Conservation (phyloP, 2,113 vertebrate species). For the Ornithorhynchus anatinus region DNA sequence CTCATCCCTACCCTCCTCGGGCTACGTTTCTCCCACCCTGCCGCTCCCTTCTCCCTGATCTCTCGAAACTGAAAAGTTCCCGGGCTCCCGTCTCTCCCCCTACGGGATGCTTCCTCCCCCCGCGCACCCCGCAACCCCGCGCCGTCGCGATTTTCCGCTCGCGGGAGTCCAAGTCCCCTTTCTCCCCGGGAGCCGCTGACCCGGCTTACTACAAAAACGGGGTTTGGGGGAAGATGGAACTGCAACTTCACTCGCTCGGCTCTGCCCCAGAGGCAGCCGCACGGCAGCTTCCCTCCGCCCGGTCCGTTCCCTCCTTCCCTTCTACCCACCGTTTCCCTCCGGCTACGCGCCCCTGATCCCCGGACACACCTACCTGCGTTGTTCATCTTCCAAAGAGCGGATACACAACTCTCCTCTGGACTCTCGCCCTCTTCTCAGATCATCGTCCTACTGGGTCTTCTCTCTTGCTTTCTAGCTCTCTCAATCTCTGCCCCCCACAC, state of each 20-base stretch:
- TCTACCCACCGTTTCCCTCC: background rate
- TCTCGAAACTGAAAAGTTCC: background rate
- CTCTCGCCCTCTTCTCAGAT: background rate
- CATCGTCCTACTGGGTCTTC: background rate
- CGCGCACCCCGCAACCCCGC: too few species aligned
- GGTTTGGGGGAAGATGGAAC: too few species aligned
- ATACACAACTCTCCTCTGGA: background rate
- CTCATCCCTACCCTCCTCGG: background rate
- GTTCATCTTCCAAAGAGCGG: constrained; percentile 46
- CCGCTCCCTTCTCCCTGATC: background rate
- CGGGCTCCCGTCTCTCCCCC: background rate
- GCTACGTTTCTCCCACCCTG: background rate
- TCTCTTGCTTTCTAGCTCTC: background rate
- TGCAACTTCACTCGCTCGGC: background rate
- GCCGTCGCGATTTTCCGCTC: too few species aligned
- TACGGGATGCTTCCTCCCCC: too few species aligned
- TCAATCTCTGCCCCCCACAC: constrained; percentile 18
- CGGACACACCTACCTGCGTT: constrained; percentile 49
- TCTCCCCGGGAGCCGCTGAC: too few species aligned
- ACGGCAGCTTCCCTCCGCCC: background rate
- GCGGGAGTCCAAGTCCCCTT: too few species aligned
- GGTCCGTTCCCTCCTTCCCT: background rate
- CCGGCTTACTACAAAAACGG: too few species aligned
- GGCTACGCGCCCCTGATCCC: too few species aligned
- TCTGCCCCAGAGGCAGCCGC: background rate